These are phyloP conservation scores for Trichosurus vulpecula DNA, from an alignment of 2,797 vertebrate species.

Conservation along the genomic window DNA sequence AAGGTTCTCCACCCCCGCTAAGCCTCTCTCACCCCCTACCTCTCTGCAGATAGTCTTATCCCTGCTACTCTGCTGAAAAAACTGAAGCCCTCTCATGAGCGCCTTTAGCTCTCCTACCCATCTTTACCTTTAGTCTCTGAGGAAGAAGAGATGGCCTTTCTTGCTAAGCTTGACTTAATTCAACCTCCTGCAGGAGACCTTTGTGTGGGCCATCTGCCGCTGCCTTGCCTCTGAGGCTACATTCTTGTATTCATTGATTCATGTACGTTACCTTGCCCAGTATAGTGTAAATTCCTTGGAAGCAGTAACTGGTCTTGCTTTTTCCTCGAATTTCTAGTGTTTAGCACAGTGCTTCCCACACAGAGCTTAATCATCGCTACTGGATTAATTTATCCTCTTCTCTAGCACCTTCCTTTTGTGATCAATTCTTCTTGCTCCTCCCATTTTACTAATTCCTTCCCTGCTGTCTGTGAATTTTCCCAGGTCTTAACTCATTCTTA, in stretches of 20 bases:
- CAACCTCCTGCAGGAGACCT: background rate
- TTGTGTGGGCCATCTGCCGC: background rate
- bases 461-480: background rate
- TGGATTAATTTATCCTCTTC: background rate
- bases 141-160: background rate
- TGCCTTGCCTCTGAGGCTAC: background rate
- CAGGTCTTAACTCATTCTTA: background rate
- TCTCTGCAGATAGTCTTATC: background rate
- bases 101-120: background rate
- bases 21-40: background rate
- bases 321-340: background rate
- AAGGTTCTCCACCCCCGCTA: too few species aligned
- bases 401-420: background rate
- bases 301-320: background rate
- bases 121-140: background rate
- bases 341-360: background rate
- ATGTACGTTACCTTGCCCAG: background rate
- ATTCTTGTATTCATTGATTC: background rate
- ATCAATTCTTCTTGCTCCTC: background rate
- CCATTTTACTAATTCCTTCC: background rate
- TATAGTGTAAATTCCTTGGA: background rate
- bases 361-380: background rate
- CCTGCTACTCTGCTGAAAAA: background rate
- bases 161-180: background rate
- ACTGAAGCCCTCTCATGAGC: background rate